phyloP scores from a whole-genome alignment of 2,797 vertebrate species.

The Trichosurus vulpecula region DNA sequence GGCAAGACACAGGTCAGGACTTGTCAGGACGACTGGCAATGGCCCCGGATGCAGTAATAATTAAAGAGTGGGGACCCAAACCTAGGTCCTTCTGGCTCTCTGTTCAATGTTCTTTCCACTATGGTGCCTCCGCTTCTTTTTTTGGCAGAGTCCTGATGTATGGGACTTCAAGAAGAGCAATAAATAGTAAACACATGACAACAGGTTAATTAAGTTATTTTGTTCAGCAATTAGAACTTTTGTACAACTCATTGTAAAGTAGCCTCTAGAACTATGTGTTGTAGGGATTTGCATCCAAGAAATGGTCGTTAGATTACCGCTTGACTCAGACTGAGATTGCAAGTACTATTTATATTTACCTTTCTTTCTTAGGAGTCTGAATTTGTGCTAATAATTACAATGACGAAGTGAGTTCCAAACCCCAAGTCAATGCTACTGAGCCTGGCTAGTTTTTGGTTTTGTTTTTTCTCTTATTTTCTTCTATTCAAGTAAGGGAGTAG shows the following conservation, averaged over 20 bases:
- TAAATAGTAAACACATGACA: conserved; percentile 59
- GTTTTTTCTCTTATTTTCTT: conserved; percentile 55
- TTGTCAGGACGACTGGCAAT: not conserved
- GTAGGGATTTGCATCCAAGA: conserved; percentile 76
- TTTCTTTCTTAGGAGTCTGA: conserved; percentile 79
- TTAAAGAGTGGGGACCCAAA: not conserved
- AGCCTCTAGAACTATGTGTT: conserved; percentile 76
- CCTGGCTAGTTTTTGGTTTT: not conserved
- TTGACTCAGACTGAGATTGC: conserved; percentile 78
- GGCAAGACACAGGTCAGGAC: not conserved
- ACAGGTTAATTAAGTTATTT: conserved; percentile 75
- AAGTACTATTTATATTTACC: conserved; percentile 79
- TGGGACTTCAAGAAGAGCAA: conserved; percentile 73
- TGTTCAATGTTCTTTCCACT: not conserved
- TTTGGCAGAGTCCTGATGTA: conserved; percentile 40
- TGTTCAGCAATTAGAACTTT: conserved; percentile 75
- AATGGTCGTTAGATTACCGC: conserved; percentile 79
- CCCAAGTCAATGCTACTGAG: conserved; percentile 69
- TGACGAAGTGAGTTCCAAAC: conserved; percentile 81
- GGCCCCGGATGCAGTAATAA: not conserved
- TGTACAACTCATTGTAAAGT: conserved; percentile 80
- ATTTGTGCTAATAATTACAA: conserved; percentile 80
- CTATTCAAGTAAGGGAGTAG: conserved; percentile 78
- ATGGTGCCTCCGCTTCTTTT: not conserved
- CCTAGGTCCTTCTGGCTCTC: not conserved